Evolutionary conservation across 1,140 invertebrate genomes (phyloP), one percentile per base, ranked within the genome.

Genomic region (Aphis craccivora): DNA sequence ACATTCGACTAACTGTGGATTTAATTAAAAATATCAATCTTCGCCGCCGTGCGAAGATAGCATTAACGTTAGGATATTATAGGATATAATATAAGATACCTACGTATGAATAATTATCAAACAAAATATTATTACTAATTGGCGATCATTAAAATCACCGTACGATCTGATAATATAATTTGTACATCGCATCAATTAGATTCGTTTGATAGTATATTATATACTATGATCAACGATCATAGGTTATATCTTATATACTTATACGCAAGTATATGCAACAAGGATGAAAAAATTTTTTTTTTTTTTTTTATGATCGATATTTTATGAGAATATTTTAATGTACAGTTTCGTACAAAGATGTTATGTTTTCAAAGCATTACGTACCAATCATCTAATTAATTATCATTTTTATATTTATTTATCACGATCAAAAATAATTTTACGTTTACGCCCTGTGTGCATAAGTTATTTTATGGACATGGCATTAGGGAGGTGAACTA

Each of bases 21-120:
- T 60, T 90, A 90, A 90, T 90, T 90, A 90, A 90, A 90, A 67
- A 30, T 55, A 90, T 90, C 6, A 45, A 86, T 45, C 84, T 43
- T 40, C 22, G 0, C 11, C 23, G 40, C 84, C 84, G 30, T 37
- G 20, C 18, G 35, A 4, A 18, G 35, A 20, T 14, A 43, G 4
- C 11, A 45, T 48, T 87, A 43, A 48, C 84, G 84, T 43, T 30
- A 5, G 25, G 23, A 30, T 11, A 14, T 45, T 11, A 8, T 55
- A 67, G 11, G 30, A 60, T 30, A 60, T 60, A 30, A 25, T 60
- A 60, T 60, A 30, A 53, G 37, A 40, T 40, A 40, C 37, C 37
- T 8, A 25, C 88, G 51, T 8, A 55, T 51, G 35, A 40, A 55
- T 60, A 25, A 90, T 90, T 90, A 60, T 90, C 35, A 4, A 90